Conservation (phyloP, 2,888 invertebrate species). For the Smittia sp. region DNA sequence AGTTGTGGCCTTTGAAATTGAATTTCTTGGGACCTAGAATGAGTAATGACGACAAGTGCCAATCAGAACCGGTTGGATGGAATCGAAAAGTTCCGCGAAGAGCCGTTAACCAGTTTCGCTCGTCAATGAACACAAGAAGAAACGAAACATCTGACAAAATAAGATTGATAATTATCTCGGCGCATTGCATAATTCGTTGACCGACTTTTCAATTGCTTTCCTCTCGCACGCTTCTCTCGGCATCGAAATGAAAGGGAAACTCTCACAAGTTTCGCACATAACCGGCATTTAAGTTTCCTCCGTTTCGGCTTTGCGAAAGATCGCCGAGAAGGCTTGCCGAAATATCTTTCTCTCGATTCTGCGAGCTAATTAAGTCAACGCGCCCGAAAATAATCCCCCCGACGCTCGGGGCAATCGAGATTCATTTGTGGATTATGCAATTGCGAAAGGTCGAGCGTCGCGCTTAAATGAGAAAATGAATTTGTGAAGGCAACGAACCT, state of each 20-base stretch:
- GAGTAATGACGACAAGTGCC: slow-evolving; percentile 43
- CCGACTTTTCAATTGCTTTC: slow-evolving; percentile 24
- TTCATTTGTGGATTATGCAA: background rate
- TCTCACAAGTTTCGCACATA: background rate
- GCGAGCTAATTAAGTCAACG: slow-evolving; percentile 1
- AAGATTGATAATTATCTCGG: background rate
- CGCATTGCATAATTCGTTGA: slow-evolving; percentile 1
- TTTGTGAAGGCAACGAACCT: slow-evolving; percentile 13
- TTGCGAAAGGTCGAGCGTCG: background rate
- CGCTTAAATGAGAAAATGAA: background rate
- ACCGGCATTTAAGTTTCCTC: background rate
- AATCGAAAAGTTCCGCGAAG: background rate
- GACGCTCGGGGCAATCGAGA: background rate
- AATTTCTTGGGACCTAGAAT: slow-evolving; percentile 84
- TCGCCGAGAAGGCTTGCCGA: background rate
- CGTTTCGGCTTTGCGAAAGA: background rate
- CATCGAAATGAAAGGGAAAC: slow-evolving; percentile 11
- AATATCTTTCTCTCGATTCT: background rate
- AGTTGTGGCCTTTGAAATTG: slow-evolving; percentile 81
- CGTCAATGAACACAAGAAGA: background rate
- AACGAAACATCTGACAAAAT: background rate
- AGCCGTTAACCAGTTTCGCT: background rate
- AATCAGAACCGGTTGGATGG: too few relatives aligned
- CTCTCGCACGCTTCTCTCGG: background rate
- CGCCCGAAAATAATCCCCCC: background rate